Evolutionary conservation across 2,888 invertebrate species (phyloP).

Genomic region (Patella ulyssiponensis): DNA sequence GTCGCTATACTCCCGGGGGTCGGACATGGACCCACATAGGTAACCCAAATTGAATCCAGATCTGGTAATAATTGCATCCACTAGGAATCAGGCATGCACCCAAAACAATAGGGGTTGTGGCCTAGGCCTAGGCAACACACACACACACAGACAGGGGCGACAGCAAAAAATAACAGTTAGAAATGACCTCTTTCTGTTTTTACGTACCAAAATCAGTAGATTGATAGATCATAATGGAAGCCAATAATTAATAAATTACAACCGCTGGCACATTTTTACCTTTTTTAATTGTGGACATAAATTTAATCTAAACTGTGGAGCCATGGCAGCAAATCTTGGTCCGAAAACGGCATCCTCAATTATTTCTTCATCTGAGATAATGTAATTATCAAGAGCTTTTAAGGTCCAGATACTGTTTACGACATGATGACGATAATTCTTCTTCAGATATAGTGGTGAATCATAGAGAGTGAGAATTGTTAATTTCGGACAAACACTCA

Average conservation of each 20-base stretch:
- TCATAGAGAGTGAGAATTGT: constrained; percentile 68
- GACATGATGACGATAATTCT: constrained; percentile 70
- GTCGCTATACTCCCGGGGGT: too few species aligned
- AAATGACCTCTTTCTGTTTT: background rate
- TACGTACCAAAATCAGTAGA: background rate
- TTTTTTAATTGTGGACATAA: constrained; percentile 54
- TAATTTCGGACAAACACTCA: constrained; percentile 58
- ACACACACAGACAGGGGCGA: too few species aligned
- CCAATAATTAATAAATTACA: too few species aligned
- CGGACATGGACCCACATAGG: too few species aligned
- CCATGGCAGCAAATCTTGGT: constrained; percentile 53
- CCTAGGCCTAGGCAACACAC: too few species aligned
- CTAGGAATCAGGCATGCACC: too few species aligned
- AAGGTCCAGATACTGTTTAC: constrained; percentile 70
- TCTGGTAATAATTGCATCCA: too few species aligned
- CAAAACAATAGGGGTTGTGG: too few species aligned
- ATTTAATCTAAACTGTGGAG: constrained; percentile 54
- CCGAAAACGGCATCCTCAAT: constrained; percentile 71
- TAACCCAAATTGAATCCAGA: too few species aligned
- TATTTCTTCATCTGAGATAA: constrained; percentile 72
- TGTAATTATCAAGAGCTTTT: constrained; percentile 67
- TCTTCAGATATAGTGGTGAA: constrained; percentile 68
- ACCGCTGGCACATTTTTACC: constrained; percentile 37
- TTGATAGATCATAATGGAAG: background rate
- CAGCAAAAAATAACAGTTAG: background rate